Percentiles rank a stretch among this genome's conserved stretches.
Conservation (phyloP, 1,140 invertebrate species). For the Brachionus rubens region DNA sequence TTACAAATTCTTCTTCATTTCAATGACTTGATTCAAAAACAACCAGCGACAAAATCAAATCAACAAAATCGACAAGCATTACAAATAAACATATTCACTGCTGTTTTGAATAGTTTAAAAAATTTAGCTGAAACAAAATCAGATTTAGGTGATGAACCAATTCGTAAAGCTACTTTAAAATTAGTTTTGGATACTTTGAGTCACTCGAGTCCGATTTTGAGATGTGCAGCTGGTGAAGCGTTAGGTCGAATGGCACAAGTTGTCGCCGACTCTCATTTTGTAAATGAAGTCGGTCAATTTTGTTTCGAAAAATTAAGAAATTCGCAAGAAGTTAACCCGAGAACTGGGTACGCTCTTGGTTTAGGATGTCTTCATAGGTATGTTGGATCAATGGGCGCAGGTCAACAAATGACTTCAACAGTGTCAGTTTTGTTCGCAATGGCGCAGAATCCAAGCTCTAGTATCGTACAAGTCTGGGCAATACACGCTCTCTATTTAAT, state of each 20-base stretch:
- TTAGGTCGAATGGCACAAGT: constrained; percentile 84
- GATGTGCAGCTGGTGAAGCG: constrained; percentile 81
- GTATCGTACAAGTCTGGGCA: constrained; percentile 91
- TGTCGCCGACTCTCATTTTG: constrained; percentile 68
- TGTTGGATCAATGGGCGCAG: constrained; percentile 80
- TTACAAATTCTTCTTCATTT: constrained; percentile 96
- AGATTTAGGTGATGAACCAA: constrained; percentile 80
- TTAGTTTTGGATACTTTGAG: constrained; percentile 74
- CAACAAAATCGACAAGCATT: constrained; percentile 88
- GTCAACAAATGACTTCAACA: constrained; percentile 84
- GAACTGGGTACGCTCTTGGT: constrained; percentile 86
- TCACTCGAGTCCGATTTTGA: constrained; percentile 76
- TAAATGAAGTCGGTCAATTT: constrained; percentile 81
- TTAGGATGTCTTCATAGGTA: constrained; percentile 86
- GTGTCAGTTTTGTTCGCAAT: constrained; percentile 88
- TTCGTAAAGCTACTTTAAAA: constrained; percentile 77
- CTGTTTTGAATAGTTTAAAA: constrained; percentile 81
- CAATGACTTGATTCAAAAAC: constrained; percentile 79
- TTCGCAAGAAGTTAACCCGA: constrained; percentile 77
- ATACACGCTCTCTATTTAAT: constrained; percentile 89
- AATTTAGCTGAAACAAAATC: constrained; percentile 79
- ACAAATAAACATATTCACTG: constrained; percentile 93
- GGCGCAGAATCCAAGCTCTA: constrained; percentile 83
- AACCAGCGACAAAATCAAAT: constrained; percentile 68
- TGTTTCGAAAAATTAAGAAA: constrained; percentile 83